These are phyloP conservation scores for Phyllotreta striolata DNA, from an alignment of 2,888 invertebrate species.

Conservation along the genomic window DNA sequence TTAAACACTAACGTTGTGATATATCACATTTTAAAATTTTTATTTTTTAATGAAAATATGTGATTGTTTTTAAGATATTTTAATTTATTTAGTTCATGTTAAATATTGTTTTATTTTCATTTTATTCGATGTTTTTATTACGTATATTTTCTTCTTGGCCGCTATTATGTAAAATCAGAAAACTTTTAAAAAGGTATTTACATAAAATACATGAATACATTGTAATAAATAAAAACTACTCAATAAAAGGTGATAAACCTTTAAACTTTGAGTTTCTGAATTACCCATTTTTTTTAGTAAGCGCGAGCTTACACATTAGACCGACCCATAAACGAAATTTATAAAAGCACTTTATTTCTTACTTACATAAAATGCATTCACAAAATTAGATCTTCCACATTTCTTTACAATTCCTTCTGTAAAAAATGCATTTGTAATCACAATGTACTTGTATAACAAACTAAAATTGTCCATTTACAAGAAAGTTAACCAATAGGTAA, in stretches of 20 bases:
- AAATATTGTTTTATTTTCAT: slow-evolving; percentile 11
- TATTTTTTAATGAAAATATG: slow-evolving; percentile 38
- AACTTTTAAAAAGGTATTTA: too few relatives aligned
- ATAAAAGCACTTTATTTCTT: slow-evolving; percentile 27
- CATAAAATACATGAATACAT: too few relatives aligned
- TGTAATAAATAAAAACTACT: too few relatives aligned
- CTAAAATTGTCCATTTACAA: slow-evolving; percentile 12
- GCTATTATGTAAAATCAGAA: slow-evolving; percentile 2
- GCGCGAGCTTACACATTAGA: background rate
- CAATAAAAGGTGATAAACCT: too few relatives aligned
- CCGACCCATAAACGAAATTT: slow-evolving; percentile 13
- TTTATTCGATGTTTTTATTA: slow-evolving; percentile 9
- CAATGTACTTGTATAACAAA: slow-evolving; percentile 44
- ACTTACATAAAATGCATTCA: slow-evolving; percentile 55
- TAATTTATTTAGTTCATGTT: slow-evolving; percentile 19
- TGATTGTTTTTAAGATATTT: slow-evolving; percentile 17
- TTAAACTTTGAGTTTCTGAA: too few relatives aligned
- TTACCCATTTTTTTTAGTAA: too few relatives aligned
- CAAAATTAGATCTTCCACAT: slow-evolving; percentile 59
- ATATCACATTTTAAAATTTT: slow-evolving; percentile 36
- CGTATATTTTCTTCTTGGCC: slow-evolving; percentile 12
- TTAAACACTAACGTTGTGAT: slow-evolving; percentile 43
- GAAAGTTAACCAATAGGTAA: slow-evolving; percentile 8
- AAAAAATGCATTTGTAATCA: slow-evolving; percentile 58
- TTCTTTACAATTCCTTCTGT: slow-evolving; percentile 57